Evolutionary conservation across 2,113 vertebrate species (phyloP), one percentile per base, ranked within the genome.

Genomic region (Daphoenositta chrysoptera): DNA sequence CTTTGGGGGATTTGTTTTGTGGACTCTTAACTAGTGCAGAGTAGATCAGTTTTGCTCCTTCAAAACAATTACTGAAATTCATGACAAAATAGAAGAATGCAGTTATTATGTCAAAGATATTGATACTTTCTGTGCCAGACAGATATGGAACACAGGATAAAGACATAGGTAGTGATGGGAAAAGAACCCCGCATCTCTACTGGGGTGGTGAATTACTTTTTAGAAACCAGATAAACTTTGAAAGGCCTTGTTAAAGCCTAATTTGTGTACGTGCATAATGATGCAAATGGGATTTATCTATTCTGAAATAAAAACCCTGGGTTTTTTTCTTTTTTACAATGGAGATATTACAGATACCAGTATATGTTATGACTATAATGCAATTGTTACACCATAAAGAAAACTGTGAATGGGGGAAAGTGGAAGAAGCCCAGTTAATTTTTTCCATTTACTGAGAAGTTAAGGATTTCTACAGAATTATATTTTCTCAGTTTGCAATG

Each of bases 211-310:
- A 96, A 90, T 73, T 73, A 87, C 53, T 20, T 8, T 48, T 88
- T 56, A 87, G 76, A 86, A 96, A 96, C 13, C 51, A 94, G 64
- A 54, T 73, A 48, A 96, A 89, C 51, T 83, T 95, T 87, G 68
- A 87, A 97, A 81, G 66, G 89, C 70, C 11, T 72, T 90, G 56
- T 68, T 87, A 96, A 96, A 97, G 48, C 58, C 33, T 91, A 72
- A 80, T 87, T 94, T 69, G 76, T 93, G 70, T 84, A 48, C 50
- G 82, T 60, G 80, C 86, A 82, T 90, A 84, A 94, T 37, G 23
- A 42, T 77, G 54, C 33, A 78, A 57, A 31, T 26, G 22, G 61
- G 64, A 78, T 92, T 83, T 89, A 82, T 56, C 58, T 75, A 48
- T 88, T 39, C 31, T 35, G 70, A 83, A 94, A 86, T 22, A 54